A percentile compares a stretch with the other conserved stretches of the same genome.
These are phyloP conservation scores for Acanthisitta chloris DNA, from an alignment of 2,113 vertebrate species.

Conservation along the genomic window DNA sequence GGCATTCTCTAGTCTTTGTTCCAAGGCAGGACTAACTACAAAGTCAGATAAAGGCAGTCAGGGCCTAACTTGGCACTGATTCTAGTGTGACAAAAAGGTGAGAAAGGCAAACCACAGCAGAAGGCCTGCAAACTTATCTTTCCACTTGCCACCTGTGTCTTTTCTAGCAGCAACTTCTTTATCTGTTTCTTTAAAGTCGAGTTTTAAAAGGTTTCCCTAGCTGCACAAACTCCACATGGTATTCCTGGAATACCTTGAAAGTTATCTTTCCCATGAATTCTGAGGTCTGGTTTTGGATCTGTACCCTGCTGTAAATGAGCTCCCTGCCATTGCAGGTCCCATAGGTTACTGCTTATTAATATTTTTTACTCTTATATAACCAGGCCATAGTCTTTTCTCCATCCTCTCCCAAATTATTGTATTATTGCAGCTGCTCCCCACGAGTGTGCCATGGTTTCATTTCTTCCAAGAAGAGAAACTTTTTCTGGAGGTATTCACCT, in stretches of 20 bases:
- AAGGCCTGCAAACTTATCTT: background rate
- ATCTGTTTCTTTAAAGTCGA: background rate
- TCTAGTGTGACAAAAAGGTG: background rate
- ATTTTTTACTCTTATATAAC: background rate
- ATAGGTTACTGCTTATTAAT: background rate
- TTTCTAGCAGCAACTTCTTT: background rate
- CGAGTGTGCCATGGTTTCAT: too few species aligned
- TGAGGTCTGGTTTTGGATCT: background rate
- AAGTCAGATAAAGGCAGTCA: background rate
- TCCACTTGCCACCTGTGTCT: background rate
- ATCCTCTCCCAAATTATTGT: background rate
- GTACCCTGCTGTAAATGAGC: background rate
- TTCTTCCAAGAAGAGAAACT: background rate
- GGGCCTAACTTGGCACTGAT: background rate
- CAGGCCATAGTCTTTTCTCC: background rate
- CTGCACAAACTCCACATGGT: background rate
- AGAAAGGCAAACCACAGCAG: background rate
- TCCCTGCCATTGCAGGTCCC: background rate
- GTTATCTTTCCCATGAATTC: background rate
- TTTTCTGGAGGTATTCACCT: background rate
- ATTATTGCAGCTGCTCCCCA: background rate
- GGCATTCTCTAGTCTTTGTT: background rate
- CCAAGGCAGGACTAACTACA: background rate
- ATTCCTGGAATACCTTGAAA: background rate
- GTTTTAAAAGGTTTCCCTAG: background rate